Conservation (phyloP, 2,888 invertebrate species). For the Craniophora ligustri region DNA sequence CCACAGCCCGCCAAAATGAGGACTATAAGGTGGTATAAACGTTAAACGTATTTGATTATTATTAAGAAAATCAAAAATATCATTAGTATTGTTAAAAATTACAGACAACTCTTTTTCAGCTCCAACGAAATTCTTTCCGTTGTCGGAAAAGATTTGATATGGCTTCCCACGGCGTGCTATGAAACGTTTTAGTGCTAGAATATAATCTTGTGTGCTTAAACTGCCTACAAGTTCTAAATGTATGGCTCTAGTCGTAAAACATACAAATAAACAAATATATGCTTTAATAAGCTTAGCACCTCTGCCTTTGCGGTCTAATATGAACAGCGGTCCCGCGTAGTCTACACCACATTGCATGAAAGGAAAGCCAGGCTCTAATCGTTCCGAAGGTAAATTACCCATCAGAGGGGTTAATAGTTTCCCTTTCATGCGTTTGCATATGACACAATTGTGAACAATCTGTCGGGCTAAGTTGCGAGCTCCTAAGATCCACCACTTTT, state of each 20-base stretch:
- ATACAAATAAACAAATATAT: constrained; percentile 11
- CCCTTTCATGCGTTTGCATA: constrained; percentile 8
- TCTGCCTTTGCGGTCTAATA: constrained; percentile 9
- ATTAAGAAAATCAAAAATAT: background rate
- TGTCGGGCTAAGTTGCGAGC: constrained; percentile 6
- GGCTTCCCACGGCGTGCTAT: constrained; percentile 19
- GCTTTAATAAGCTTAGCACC: background rate
- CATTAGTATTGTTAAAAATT: background rate
- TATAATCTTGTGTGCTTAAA: constrained; percentile 4
- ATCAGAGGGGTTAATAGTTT: background rate
- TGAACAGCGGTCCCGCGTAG: constrained; percentile 2
- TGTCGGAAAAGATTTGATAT: constrained; percentile 14
- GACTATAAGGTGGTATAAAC: constrained; percentile 12
- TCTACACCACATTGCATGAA: constrained; percentile 8
- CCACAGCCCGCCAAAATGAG: constrained; percentile 21
- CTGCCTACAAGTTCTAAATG: constrained; percentile 5
- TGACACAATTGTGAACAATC: constrained; percentile 1
- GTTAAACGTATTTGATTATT: constrained; percentile 7
- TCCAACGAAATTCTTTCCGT: constrained; percentile 14
- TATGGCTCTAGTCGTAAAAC: too few relatives aligned
- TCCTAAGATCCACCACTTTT: constrained; percentile 2
- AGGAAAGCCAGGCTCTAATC: background rate
- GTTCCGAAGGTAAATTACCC: constrained; percentile 9
- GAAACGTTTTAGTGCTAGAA: constrained; percentile 14
- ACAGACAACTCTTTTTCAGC: constrained; percentile 7